Base-by-base conservation (phyloP, 2,888 invertebrate genomes). In the Temnothorax rugatulus region DNA sequence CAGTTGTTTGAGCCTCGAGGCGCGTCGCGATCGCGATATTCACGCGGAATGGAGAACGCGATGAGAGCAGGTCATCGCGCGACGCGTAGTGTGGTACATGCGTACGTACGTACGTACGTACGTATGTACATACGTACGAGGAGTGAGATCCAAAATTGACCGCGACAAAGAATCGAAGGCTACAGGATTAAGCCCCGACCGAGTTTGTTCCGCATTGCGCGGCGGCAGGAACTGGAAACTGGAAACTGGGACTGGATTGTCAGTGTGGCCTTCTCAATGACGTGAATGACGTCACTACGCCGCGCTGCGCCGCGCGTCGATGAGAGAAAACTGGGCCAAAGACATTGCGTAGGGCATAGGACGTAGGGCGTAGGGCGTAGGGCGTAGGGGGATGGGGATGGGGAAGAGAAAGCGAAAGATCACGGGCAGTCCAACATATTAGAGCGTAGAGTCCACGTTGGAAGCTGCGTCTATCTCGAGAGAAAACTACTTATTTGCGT, bases 211-310 rank as follows among this genome's bases (percentile, higher is more conserved):
- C 87, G 91, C 90, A 34, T 47, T 63, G 63, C 75, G 50, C 29
- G 69, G 11, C 47, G 29, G 18, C 73, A 25, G 90, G 90, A 94
- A 93, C 91, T 94, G 91, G 94, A 29, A 29, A 29, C 25, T 29
- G 25, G 0, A 29, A 94, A 93, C 91, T 94, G 91, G 94, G 93
- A 89, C 94, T n/a, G 92, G 91, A 92, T 52, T 52, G 52, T 90
- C 90, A 89, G 89, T 88, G 91, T 88, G 91, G 92, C 91, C 91
- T 91, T 91, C 93, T 94, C 94, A 94, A 94, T 94, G 94, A 94
- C 94, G 93, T 89, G 85, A 86, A 90, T 94, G 94, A 94, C 94
- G 94, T 94, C 93, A 93, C 90, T 77, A 61, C 88, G 88, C 89
- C 88, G 34, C 5, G 34, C 34, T 5, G 89, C 25, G 25, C 25